phyloP scores from a whole-genome alignment of 2,797 vertebrate species.

The Pygocentrus nattereri region DNA sequence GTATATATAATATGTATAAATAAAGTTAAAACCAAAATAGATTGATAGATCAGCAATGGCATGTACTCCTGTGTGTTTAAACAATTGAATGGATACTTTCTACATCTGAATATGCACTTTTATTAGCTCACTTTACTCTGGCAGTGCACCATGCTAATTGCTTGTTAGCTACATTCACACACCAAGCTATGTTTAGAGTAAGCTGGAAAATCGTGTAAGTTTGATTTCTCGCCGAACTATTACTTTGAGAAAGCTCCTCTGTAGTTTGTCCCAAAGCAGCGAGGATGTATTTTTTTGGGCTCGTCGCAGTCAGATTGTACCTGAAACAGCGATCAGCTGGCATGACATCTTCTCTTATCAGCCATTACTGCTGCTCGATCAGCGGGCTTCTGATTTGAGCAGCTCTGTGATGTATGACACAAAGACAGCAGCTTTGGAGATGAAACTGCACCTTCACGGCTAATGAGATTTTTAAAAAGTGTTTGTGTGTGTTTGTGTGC shows the following conservation, averaged over 20 bases:
- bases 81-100: too few relatives aligned
- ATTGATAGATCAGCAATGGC: too few relatives aligned
- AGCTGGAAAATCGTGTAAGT: too few relatives aligned
- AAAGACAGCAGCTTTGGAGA: constrained; percentile 39
- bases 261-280: background rate
- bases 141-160: too few relatives aligned
- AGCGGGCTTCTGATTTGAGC: constrained; percentile 13
- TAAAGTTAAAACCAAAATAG: too few relatives aligned
- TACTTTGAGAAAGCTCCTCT: background rate
- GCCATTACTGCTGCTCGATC: background rate
- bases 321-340: constrained; percentile 13
- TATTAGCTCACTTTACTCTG: too few relatives aligned
- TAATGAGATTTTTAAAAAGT: constrained; percentile 48
- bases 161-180: too few relatives aligned
- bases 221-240: too few relatives aligned
- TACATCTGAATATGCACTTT: too few relatives aligned
- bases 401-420: constrained; percentile 18
- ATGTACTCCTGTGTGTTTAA: too few relatives aligned
- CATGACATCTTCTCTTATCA: constrained; percentile 16
- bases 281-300: background rate
- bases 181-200: too few relatives aligned
- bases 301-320: background rate
- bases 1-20: too few relatives aligned
- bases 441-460: constrained; percentile 50
- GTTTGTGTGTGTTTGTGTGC: constrained; percentile 29